Conservation (phyloP, 2,797 vertebrate genomes). For the Sebastes glaucus region DNA sequence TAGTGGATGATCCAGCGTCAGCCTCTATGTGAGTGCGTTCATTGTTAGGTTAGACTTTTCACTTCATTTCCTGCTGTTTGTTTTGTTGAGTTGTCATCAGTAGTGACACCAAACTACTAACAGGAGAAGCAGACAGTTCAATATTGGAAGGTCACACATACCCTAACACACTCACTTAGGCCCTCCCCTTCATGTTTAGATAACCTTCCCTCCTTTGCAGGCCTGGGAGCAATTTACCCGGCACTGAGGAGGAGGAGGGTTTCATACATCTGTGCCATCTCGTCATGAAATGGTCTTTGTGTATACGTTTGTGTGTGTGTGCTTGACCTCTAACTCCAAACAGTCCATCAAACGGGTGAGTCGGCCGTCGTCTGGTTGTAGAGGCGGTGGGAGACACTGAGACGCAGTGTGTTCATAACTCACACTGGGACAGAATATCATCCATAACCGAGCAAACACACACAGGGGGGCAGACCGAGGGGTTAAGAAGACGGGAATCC, state of each 20-base stretch:
- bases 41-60: not conserved
- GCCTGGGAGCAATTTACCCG: constrained; percentile 20
- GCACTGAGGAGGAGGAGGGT: constrained; percentile 15
- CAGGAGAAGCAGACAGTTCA: not conserved
- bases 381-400: constrained; percentile 2
- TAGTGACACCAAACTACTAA: constrained; percentile 15
- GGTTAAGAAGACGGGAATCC: constrained; percentile 34
- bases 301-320: not conserved
- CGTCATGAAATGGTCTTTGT: constrained; percentile 2
- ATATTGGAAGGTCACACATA: not conserved
- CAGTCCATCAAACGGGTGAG: not conserved
- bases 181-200: constrained; percentile 13
- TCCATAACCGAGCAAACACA: constrained; percentile 25
- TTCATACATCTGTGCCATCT: constrained; percentile 43
- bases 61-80: constrained; percentile 30
- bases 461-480: not conserved
- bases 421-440: constrained; percentile 22
- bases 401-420: constrained; percentile 20
- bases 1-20: not conserved
- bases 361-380: not conserved
- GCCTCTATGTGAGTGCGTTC: not conserved
- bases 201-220: constrained; percentile 7
- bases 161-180: not conserved
- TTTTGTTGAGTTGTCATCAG: constrained; percentile 14
- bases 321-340: constrained; percentile 19